Evolutionary conservation across 1,140 invertebrate genomes (phyloP).

Genomic region (Melitaea cinxia): DNA sequence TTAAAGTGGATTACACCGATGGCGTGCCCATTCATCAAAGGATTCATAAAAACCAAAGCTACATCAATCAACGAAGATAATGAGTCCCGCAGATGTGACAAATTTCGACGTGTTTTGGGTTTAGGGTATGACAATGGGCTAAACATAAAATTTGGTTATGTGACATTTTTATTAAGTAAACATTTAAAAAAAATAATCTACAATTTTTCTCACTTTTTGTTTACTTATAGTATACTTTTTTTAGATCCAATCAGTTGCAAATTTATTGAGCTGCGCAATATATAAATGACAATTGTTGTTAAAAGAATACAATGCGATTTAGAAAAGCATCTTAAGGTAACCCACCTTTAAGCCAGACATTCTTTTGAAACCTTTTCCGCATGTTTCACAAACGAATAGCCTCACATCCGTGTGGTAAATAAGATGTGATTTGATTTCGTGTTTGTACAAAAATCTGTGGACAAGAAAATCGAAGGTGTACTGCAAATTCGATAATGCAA

Average conservation of each 20-base stretch:
- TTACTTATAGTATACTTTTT: too few relatives aligned
- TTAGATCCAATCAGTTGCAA: too few relatives aligned
- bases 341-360: conserved; percentile 45
- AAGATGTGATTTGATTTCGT: conserved; percentile 51
- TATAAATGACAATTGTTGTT: too few relatives aligned
- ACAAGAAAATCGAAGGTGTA: conserved; percentile 5
- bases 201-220: too few relatives aligned
- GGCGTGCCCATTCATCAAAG: not conserved
- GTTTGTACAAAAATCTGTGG: conserved; percentile 51
- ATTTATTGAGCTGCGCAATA: too few relatives aligned
- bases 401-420: conserved; percentile 44
- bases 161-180: not conserved
- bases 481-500: not conserved
- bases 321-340: not conserved
- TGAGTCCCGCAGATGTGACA: not conserved
- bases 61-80: conserved; percentile 3
- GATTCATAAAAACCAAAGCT: conserved; percentile 1
- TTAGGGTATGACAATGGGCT: not conserved
- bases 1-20: conserved; percentile 1
- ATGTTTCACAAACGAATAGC: conserved; percentile 55
- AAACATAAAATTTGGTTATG: not conserved
- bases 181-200: not conserved
- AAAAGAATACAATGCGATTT: not conserved
- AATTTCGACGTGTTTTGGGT: not conserved
- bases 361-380: conserved; percentile 56